Base-by-base conservation (phyloP, 2,113 vertebrate genomes). In the Paralichthys olivaceus region DNA sequence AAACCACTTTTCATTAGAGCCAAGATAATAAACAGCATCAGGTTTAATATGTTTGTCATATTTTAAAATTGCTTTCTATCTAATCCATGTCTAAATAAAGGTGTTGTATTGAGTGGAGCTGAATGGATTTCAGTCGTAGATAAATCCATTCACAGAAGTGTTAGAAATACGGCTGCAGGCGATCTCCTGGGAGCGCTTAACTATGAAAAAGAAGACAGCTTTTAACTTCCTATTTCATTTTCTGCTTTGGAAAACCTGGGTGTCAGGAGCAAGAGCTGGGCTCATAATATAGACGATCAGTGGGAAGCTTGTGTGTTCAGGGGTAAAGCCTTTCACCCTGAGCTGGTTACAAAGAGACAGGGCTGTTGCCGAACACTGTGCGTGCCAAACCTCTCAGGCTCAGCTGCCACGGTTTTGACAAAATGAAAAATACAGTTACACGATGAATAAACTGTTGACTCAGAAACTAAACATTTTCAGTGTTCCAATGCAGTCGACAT, bases 201-300 rank as follows among this genome's bases (percentile, higher is more conserved):
- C 65, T 25, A 58, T 19, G 37, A 57, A 74, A n/a, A 26, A 32
- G 66, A 51, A 66, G 15, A 75, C 40, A 22, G 49, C 40, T 76
- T 66, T 84, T 55, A 65, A 69, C 62, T 67, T 75, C 74, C 4
- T 45, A 23, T 79, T 82, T 56, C 28, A 61, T 69, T 71, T 71
- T n/a, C 60, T 57, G 56, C 56, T 47, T 76, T 61, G 26, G 63
- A 72, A 54, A 59, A 40, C 22, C 58, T 15, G 26, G 47, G 51
- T 56, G 51, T 40, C 37, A 9, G 37, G 37, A 40, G 12, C 2
- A 40, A 40, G 9, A 71, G 45, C 32, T 62, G 5, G 13, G 45
- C 61, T 72, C 59, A 14, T 45, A 7, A 75, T 56, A 57, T 32
- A 22, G 23, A 51, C 37, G 25, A 53, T 75, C 62, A 55, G 51